A percentile compares a stretch with the other conserved stretches of the same genome.
Evolutionary conservation across 2,113 vertebrate species (phyloP).

Genomic region (Gavia stellata): DNA sequence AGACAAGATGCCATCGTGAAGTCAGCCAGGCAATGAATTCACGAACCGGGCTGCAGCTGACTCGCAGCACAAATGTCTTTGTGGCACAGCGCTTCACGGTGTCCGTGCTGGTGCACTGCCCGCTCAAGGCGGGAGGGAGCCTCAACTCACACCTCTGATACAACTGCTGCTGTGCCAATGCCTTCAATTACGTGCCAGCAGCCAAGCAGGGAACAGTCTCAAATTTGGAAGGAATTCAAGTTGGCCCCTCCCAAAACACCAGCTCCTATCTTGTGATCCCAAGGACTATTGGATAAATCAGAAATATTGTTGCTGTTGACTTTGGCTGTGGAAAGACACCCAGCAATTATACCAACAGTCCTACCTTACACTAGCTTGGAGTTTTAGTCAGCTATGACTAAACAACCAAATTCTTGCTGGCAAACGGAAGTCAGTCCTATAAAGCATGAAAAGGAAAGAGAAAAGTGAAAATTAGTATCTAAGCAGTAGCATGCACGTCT

Average conservation of each 20-base stretch:
- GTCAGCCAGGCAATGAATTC: not conserved
- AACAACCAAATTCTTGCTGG: not conserved
- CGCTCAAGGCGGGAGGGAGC: not conserved
- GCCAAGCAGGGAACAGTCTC: not conserved
- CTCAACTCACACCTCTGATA: not conserved
- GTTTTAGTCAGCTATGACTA: not conserved
- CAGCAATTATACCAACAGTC: not conserved
- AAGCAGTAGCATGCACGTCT: rapidly evolving
- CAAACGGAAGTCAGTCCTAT: not conserved
- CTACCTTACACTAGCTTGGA: not conserved
- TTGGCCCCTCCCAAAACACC: not conserved
- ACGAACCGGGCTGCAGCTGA: not conserved
- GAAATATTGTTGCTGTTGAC: not conserved
- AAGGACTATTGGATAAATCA: not conserved
- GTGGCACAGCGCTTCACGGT: not conserved
- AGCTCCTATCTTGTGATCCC: not conserved
- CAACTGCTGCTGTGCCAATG: rapidly evolving
- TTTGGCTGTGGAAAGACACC: not conserved
- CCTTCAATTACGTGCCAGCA: not conserved
- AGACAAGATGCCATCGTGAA: rapidly evolving
- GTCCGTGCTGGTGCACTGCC: not conserved
- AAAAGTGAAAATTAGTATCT: not conserved
- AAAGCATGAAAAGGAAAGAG: not conserved
- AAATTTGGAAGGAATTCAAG: not conserved
- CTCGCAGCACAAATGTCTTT: not conserved